A percentile compares a stretch with the other conserved stretches of the same genome.
These are phyloP conservation scores for Diarsia rubi DNA, from an alignment of 2,888 invertebrate genomes.

Conservation along the genomic window DNA sequence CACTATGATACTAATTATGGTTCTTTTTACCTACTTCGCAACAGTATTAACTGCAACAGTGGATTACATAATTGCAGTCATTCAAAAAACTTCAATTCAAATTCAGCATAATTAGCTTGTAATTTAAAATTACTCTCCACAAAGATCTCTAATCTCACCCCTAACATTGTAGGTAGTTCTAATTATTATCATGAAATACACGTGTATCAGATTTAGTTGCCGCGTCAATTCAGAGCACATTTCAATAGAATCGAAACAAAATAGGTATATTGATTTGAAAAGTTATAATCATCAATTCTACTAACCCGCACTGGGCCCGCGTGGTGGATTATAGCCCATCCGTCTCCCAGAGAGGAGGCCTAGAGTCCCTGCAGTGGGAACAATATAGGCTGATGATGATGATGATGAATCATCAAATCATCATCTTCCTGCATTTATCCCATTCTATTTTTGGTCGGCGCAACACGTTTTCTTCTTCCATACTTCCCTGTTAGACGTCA, in stretches of 20 bases:
- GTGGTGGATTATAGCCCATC: too few species aligned
- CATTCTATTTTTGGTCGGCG: too few species aligned
- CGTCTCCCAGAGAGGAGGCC: too few species aligned
- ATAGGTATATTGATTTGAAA: too few species aligned
- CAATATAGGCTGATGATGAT: too few species aligned
- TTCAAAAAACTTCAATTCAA: background rate
- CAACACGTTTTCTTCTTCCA: too few species aligned
- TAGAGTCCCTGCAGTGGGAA: too few species aligned
- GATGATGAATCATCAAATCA: too few species aligned
- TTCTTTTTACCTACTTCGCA: background rate
- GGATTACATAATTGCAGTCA: conserved; percentile 2
- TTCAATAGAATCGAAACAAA: conserved; percentile 14
- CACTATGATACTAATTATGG: background rate
- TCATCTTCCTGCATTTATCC: too few species aligned
- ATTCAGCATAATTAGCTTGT: conserved; percentile 3
- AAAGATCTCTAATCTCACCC: conserved; percentile 20
- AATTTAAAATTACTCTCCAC: background rate
- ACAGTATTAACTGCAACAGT: conserved; percentile 10
- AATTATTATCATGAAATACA: conserved; percentile 5
- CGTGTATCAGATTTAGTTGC: conserved; percentile 30
- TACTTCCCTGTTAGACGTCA: too few species aligned
- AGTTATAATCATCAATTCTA: too few species aligned
- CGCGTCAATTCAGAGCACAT: background rate
- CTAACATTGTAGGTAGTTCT: conserved; percentile 29
- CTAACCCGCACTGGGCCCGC: too few species aligned